Evolutionary conservation across 2,797 vertebrate species (phyloP).

Genomic region (Labeo calbasu): DNA sequence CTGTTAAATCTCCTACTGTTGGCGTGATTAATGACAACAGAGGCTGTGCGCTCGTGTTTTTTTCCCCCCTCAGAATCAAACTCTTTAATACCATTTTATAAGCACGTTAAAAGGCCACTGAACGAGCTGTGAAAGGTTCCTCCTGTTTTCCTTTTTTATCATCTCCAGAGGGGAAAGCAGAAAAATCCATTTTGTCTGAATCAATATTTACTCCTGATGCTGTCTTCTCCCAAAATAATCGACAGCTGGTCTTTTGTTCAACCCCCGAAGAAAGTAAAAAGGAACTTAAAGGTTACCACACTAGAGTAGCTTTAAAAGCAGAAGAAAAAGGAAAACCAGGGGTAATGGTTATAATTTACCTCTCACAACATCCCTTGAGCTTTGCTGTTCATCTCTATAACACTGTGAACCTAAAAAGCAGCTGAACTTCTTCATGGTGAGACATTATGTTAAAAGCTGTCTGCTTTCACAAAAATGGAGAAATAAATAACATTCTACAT

Average conservation of each 20-base stretch:
- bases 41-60: neutral
- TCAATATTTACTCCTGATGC: conserved; percentile 54
- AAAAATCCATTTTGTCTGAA: conserved; percentile 53
- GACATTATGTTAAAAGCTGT: conserved; percentile 49
- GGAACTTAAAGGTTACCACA: conserved; percentile 53
- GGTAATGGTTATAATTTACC: conserved; percentile 51
- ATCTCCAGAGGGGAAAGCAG: conserved; percentile 38
- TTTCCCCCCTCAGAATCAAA: neutral
- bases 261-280: conserved; percentile 42
- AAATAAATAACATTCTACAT: neutral
- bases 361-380: conserved; percentile 37
- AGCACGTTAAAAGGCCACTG: conserved; percentile 37
- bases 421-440: conserved; percentile 48
- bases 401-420: conserved; percentile 49
- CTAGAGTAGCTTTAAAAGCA: conserved; percentile 31
- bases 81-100: conserved; percentile 46
- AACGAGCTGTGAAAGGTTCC: conserved; percentile 15
- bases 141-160: conserved; percentile 43
- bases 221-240: conserved; percentile 44
- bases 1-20: conserved; percentile 41
- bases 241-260: conserved; percentile 47
- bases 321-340: conserved; percentile 33
- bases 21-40: conserved; percentile 35
- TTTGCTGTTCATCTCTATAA: conserved; percentile 56
- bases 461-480: neutral